phyloP scores from a whole-genome alignment of 2,888 invertebrate species.

The Neuroscelio doddi region DNA sequence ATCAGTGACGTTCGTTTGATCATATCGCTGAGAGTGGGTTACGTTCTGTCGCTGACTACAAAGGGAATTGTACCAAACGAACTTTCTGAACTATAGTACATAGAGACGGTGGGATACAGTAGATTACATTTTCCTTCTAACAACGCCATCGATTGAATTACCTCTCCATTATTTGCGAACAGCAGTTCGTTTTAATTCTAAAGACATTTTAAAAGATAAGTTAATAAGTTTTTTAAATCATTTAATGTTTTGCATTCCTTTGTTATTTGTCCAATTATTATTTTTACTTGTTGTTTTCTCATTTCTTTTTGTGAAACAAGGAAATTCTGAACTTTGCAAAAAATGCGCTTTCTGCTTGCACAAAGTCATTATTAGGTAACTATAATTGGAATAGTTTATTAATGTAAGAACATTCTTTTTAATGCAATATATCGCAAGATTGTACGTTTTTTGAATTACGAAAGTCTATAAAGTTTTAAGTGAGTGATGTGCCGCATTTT shows the following conservation, averaged over 20 bases:
- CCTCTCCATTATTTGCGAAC: conserved; percentile 13
- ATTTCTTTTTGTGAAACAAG: too few species aligned
- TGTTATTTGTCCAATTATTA: too few species aligned
- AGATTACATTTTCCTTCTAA: conserved; percentile 43
- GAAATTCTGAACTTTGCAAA: too few species aligned
- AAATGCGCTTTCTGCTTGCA: too few species aligned
- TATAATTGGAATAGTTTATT: background rate
- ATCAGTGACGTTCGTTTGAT: conserved; percentile 48
- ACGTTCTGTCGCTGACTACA: conserved; percentile 48
- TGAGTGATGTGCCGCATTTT: conserved; percentile 56
- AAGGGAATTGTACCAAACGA: conserved; percentile 45
- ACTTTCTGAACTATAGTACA: conserved; percentile 37
- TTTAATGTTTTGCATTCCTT: too few species aligned
- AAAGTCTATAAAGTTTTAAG: conserved; percentile 54
- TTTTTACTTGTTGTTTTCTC: too few species aligned
- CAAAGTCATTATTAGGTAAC: too few species aligned
- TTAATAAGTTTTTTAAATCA: too few species aligned
- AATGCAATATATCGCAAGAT: too few species aligned
- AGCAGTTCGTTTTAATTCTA: background rate
- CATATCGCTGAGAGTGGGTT: conserved; percentile 40
- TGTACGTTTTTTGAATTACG: conserved; percentile 3
- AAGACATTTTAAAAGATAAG: too few species aligned
- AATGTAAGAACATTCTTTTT: background rate
- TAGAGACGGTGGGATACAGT: conserved; percentile 31
- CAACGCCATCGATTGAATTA: conserved; percentile 27